phyloP scores from a whole-genome alignment of 2,888 invertebrate species.

The Melanophora roralis region DNA sequence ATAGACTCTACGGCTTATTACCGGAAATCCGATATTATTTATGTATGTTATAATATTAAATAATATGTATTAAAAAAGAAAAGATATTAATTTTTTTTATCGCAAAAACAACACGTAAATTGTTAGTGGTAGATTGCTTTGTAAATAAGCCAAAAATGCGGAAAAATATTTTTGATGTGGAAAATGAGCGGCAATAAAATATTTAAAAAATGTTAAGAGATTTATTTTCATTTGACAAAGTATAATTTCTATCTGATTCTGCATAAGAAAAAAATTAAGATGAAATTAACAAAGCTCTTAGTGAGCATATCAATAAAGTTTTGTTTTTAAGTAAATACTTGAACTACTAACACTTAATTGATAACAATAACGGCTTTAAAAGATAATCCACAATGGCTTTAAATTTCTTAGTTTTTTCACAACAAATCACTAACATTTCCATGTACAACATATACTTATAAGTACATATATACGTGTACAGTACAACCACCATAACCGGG shows the following conservation, averaged over 20 bases:
- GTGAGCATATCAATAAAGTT: conserved; percentile 1
- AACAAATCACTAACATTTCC: neutral
- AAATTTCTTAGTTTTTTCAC: neutral
- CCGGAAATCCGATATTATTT: conserved; percentile 60
- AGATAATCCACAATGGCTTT: neutral
- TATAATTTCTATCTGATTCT: no score
- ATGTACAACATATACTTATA: no score
- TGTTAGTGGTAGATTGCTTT: conserved; percentile 10
- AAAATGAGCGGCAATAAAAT: neutral
- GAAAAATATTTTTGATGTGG: conserved; percentile 34
- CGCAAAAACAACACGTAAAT: conserved; percentile 53
- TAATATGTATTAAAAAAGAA: conserved; percentile 1
- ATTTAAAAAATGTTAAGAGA: neutral
- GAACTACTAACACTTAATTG: conserved; percentile 44
- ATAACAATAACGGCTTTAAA: conserved; percentile 12
- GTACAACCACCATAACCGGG: no score
- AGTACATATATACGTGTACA: no score
- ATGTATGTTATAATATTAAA: conserved; percentile 47
- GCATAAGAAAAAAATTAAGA: neutral
- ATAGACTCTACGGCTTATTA: conserved; percentile 55
- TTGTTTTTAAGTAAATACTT: conserved; percentile 22
- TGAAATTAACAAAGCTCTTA: neutral
- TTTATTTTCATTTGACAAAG: no score
- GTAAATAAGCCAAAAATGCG: conserved; percentile 40
- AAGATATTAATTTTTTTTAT: conserved; percentile 4